Percentiles rank a stretch among this genome's conserved stretches.
Conservation (phyloP, 2,888 invertebrate genomes). For the Oscheius sp. region DNA sequence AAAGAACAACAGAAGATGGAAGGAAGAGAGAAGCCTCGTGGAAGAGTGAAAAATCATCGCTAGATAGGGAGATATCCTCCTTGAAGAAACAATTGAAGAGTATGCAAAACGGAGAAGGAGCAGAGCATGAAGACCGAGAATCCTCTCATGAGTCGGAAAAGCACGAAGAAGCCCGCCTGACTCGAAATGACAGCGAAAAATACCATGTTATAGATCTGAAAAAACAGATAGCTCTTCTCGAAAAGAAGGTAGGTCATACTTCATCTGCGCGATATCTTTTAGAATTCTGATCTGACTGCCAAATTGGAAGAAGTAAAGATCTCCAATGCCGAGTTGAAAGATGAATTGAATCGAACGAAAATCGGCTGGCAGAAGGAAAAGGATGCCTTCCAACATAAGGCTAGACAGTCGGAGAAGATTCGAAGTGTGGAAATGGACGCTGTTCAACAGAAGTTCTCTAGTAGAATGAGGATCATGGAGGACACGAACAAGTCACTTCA, state of each 20-base stretch:
- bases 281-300: constrained; percentile 52
- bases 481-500: constrained; percentile 69
- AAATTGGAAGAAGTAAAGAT: constrained; percentile 55
- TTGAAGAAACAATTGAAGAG: constrained; percentile 52
- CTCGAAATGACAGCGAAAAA: constrained; percentile 47
- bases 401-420: constrained; percentile 67
- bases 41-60: constrained; percentile 43
- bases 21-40: constrained; percentile 46
- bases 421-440: constrained; percentile 67
- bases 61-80: constrained; percentile 49
- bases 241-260: constrained; percentile 47
- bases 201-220: constrained; percentile 55
- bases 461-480: constrained; percentile 70
- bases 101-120: constrained; percentile 36
- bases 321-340: constrained; percentile 63
- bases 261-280: constrained; percentile 1
- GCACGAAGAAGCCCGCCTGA: constrained; percentile 35
- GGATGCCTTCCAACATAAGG: constrained; percentile 63
- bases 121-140: constrained; percentile 37
- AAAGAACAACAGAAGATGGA: constrained; percentile 44
- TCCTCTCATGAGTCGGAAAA: constrained; percentile 41
- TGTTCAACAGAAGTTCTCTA: constrained; percentile 69
- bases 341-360: constrained; percentile 58
- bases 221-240: constrained; percentile 53
- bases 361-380: constrained; percentile 60